Percentiles rank a stretch among this genome's conserved stretches.
Conservation (phyloP, 2,113 vertebrate genomes). For the Egretta garzetta region DNA sequence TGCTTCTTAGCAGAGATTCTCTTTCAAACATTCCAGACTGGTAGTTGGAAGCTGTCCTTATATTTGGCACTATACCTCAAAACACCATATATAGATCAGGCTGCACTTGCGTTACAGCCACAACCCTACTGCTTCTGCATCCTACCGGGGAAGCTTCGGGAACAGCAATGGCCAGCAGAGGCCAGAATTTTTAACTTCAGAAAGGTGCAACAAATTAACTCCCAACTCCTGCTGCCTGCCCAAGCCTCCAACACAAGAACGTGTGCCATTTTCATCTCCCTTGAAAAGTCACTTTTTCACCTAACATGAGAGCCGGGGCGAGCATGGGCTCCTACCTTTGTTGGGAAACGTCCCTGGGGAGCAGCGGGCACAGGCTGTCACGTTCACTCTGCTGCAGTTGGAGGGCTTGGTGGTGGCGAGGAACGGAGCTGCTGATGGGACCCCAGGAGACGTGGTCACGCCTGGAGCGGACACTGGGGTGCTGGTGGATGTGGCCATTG, state of each 20-base stretch:
- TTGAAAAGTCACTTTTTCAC: neutral
- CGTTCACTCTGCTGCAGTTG: constrained; percentile 77
- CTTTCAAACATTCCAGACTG: rapidly evolving
- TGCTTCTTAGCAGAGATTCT: neutral
- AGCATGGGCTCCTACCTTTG: constrained; percentile 57
- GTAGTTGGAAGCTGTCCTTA: neutral
- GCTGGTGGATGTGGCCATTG: rapidly evolving
- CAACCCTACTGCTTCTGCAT: neutral
- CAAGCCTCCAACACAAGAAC: neutral
- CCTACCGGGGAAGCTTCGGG: neutral
- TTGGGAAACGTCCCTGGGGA: constrained; percentile 76
- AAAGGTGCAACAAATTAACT: neutral
- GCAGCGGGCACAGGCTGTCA: constrained; percentile 78
- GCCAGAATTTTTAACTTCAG: neutral
- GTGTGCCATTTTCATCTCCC: neutral
- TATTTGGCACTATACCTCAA: neutral
- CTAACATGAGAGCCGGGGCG: rapidly evolving
- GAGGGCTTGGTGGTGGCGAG: constrained; percentile 48
- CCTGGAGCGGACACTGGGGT: rapidly evolving
- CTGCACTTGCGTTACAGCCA: neutral
- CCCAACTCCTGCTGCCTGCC: neutral
- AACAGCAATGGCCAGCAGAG: neutral
- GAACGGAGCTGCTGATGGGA: rapidly evolving
- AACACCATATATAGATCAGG: neutral
- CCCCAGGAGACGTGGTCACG: neutral